phyloP scores from a whole-genome alignment of 2,888 invertebrate species.

The Cynaeus angustus region DNA sequence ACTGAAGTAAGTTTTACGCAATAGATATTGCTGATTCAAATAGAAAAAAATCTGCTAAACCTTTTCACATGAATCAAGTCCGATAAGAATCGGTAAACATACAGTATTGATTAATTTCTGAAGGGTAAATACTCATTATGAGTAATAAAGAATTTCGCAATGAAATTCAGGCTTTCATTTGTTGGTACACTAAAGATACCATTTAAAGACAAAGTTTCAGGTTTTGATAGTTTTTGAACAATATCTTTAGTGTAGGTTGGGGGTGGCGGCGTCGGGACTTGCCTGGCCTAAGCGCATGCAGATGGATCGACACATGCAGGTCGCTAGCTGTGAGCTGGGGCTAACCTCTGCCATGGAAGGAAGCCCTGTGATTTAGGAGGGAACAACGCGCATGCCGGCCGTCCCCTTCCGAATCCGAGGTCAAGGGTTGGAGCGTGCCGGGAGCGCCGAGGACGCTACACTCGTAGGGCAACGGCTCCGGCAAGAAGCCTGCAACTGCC shows the following conservation, averaged over 20 bases:
- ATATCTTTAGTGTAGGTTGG: neutral
- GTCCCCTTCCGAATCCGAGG: conserved; percentile 68
- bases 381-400: conserved; percentile 70
- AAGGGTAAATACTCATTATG: too few species aligned
- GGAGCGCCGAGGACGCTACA: conserved; percentile 54
- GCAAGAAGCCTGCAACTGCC: conserved; percentile 81
- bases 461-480: conserved; percentile 68
- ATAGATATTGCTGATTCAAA: too few species aligned
- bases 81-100: too few species aligned
- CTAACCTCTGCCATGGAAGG: conserved; percentile 80
- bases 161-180: too few species aligned
- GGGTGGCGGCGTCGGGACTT: conserved; percentile 13
- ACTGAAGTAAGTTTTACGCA: too few species aligned
- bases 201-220: too few species aligned
- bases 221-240: neutral
- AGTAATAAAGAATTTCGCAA: too few species aligned
- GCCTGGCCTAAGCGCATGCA: conserved; percentile 52
- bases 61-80: too few species aligned
- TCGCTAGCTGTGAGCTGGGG: conserved; percentile 60
- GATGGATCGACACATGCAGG: conserved; percentile 49
- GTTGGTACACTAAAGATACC: too few species aligned
- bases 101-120: too few species aligned
- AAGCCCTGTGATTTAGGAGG: conserved; percentile 76
- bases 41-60: too few species aligned
- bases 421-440: conserved; percentile 54